Conservation (phyloP, 1,140 invertebrate genomes). For the Papilio aristodemus region DNA sequence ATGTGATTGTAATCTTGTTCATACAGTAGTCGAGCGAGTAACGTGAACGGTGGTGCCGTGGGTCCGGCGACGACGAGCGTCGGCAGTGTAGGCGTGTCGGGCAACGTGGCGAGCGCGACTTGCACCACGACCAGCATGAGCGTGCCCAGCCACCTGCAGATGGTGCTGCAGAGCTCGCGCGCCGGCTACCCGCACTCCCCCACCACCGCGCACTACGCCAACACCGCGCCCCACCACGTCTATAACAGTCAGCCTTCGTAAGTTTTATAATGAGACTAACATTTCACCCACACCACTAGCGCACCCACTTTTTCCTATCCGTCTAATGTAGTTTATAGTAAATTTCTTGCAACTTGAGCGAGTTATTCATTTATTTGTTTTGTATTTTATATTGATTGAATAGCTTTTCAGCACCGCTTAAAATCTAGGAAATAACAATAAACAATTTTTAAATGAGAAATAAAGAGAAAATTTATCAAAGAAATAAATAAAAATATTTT, state of each 20-base stretch:
- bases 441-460: not conserved
- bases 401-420: too few species aligned
- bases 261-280: constrained; percentile 43
- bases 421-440: too few species aligned
- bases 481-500: not conserved
- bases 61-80: constrained; percentile 40
- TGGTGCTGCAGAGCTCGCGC: constrained; percentile 70
- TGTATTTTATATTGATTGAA: too few species aligned
- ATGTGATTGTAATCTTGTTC: not conserved
- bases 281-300: too few species aligned
- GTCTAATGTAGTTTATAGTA: too few species aligned
- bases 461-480: not conserved
- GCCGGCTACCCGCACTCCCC: constrained; percentile 55
- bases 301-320: too few species aligned
- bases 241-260: constrained; percentile 58
- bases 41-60: constrained; percentile 56
- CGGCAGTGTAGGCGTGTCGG: constrained; percentile 33
- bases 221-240: constrained; percentile 50
- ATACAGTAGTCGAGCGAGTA: constrained; percentile 49
- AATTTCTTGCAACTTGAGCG: too few species aligned
- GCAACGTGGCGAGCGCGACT: constrained; percentile 45
- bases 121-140: constrained; percentile 32
- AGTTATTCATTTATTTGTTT: too few species aligned
- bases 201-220: constrained; percentile 55
- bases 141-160: constrained; percentile 68